These are phyloP conservation scores for Acrobasis suavella DNA, from an alignment of 2,888 invertebrate species.

Conservation along the genomic window DNA sequence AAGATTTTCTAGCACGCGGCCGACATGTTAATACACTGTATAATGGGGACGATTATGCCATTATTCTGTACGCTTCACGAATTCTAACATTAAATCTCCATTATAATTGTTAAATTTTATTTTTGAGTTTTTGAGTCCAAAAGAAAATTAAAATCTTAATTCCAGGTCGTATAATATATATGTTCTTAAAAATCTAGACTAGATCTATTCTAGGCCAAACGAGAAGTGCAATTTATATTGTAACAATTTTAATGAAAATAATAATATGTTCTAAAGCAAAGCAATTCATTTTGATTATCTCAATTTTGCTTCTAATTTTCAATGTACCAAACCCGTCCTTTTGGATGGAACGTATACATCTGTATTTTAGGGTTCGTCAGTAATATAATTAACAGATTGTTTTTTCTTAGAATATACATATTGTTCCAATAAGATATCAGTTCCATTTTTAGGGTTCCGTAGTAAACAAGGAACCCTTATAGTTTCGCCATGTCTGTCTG, in stretches of 20 bases:
- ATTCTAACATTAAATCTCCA: neutral
- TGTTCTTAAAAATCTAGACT: too few relatives aligned
- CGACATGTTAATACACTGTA: conserved; percentile 9
- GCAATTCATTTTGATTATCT: conserved; percentile 19
- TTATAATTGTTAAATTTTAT: neutral
- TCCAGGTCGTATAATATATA: too few relatives aligned
- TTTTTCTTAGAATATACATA: neutral
- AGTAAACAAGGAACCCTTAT: too few relatives aligned
- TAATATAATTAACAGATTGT: neutral
- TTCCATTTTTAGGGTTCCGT: too few relatives aligned
- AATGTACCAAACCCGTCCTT: conserved; percentile 40
- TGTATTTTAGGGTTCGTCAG: conserved; percentile 30
- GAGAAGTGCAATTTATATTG: too few relatives aligned
- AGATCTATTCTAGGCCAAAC: too few relatives aligned
- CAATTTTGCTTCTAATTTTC: conserved; percentile 30
- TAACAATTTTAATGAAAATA: conserved; percentile 1
- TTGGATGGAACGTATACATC: conserved; percentile 41
- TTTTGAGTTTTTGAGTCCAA: neutral
- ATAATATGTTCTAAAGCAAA: neutral
- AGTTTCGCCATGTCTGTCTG: too few relatives aligned
- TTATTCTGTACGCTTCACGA: conserved; percentile 1
- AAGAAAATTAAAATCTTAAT: too few relatives aligned
- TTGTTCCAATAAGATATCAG: too few relatives aligned
- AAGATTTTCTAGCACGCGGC: conserved; percentile 15
- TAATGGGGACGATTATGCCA: conserved; percentile 10